Evolutionary conservation across 2,113 vertebrate genomes (phyloP), one percentile per base, ranked within the genome.

Genomic region (Nothocercus julius): DNA sequence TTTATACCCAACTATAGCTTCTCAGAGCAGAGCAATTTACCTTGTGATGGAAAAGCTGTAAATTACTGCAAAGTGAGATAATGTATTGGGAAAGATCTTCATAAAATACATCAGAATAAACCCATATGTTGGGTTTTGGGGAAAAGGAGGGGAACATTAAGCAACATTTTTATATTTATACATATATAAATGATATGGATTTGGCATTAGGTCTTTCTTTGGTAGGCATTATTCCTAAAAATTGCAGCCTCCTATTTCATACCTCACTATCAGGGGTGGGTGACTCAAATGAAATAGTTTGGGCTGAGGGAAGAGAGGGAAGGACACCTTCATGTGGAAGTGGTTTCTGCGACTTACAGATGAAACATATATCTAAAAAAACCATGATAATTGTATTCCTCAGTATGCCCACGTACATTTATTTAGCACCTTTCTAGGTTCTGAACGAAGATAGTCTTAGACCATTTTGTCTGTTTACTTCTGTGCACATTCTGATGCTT

Each of bases 341-440:
- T 11, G 3, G 51, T 73, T 76, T 83, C 24, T 72, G 32, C 38
- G 40, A 63, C 5, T 62, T n/a, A 45, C 20, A 66, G 38, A 28
- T 42, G 2, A 76, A 85, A 38, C 5, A 82, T 40, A n/a, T 49
- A 20, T 77, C 27, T 45, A 86, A 66, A 54, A 4, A 59, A 63
- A 36, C 20, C 19, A 7, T 9, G 4, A 44, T 7, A 8, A 53
- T 22, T 61, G 0, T 11, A 70, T 42, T 61, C 21, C 3, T 11
- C 5, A 2, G 70, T 74, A 74, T 30, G 38, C 11, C 62, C 13
- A 19, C 36, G 7, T 17, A 70, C 9, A 45, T 77, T 38, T 18
- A 74, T 45, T 3, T 74, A n/a, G 53, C 0, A 1, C 0, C 1
- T 61, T 16, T 73, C 42, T 45, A 34, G 14, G 19, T 5, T 38